A percentile compares a stretch with the other conserved stretches of the same genome.
Conservation (phyloP, 2,888 invertebrate genomes). For the Scaptomyza polygonia region DNA sequence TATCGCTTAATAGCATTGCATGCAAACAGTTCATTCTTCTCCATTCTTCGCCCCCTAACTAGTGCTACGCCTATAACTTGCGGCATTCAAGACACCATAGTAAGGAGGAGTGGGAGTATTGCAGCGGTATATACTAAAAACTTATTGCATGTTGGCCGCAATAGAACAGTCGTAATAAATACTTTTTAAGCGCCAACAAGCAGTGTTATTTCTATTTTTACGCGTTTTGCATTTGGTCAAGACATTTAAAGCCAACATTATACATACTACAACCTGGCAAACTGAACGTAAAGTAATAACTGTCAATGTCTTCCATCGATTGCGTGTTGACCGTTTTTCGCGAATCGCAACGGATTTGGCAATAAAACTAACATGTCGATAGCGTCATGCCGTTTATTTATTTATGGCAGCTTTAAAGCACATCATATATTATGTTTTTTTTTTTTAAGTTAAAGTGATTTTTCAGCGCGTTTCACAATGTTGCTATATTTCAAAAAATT, state of each 20-base stretch:
- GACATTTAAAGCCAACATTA: conserved; percentile 44
- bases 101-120: neutral
- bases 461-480: neutral
- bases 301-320: conserved; percentile 24
- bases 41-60: neutral
- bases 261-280: conserved; percentile 2
- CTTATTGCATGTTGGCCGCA: neutral
- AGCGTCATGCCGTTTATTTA: conserved; percentile 38
- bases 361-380: conserved; percentile 57
- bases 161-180: neutral
- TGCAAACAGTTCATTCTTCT: neutral
- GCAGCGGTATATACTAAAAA: neutral
- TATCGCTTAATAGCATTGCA: neutral
- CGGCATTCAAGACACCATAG: neutral
- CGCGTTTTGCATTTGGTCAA: conserved; percentile 13
- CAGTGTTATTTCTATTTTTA: neutral
- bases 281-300: conserved; percentile 32
- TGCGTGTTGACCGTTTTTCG: conserved; percentile 46
- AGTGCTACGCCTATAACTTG: neutral
- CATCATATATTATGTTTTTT: conserved; percentile 10
- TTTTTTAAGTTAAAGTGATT: neutral
- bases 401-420: conserved; percentile 49
- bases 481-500: neutral
- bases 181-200: neutral
- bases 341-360: conserved; percentile 24